Percentiles rank a stretch among this genome's conserved stretches.
phyloP scores from a whole-genome alignment of 2,888 invertebrate genomes.

The Xestia xanthographa region DNA sequence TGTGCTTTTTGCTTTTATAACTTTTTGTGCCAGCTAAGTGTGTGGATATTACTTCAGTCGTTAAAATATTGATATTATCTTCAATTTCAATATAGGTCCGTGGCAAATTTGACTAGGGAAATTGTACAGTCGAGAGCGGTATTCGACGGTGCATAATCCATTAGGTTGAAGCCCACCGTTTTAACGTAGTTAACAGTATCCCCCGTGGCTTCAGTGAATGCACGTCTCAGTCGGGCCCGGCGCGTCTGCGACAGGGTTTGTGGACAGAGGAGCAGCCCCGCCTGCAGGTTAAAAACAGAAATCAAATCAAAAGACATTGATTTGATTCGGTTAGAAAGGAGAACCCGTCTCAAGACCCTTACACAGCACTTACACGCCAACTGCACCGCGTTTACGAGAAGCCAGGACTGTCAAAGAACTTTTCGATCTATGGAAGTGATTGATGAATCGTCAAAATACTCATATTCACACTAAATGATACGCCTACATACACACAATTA shows the following conservation, averaged over 20 bases:
- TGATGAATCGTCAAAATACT: slow-evolving; percentile 53
- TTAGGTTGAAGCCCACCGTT: slow-evolving; percentile 93
- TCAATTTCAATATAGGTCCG: background rate
- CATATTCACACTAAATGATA: slow-evolving; percentile 60
- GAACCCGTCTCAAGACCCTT: slow-evolving; percentile 80
- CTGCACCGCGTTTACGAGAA: slow-evolving; percentile 61
- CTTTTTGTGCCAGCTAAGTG: slow-evolving; percentile 26
- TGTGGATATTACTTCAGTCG: background rate
- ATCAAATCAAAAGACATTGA: slow-evolving; percentile 83
- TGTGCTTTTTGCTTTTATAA: slow-evolving; percentile 28
- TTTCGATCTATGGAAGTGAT: slow-evolving; percentile 44
- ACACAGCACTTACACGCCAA: slow-evolving; percentile 88
- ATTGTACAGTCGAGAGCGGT: slow-evolving; percentile 86
- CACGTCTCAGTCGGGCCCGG: slow-evolving; percentile 95
- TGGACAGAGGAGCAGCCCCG: slow-evolving; percentile 96
- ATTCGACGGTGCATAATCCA: slow-evolving; percentile 84
- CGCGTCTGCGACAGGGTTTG: slow-evolving; percentile 97
- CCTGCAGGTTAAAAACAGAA: slow-evolving; percentile 90
- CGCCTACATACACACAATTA: slow-evolving; percentile 52
- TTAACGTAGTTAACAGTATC: slow-evolving; percentile 97
- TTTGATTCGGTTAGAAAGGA: slow-evolving; percentile 77
- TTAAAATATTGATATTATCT: slow-evolving; percentile 19
- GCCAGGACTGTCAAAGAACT: slow-evolving; percentile 56
- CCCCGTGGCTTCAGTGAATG: slow-evolving; percentile 97
- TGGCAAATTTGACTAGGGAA: slow-evolving; percentile 48